Conservation (phyloP, 2,888 invertebrate species). For the Thysanoteuthis rhombus region DNA sequence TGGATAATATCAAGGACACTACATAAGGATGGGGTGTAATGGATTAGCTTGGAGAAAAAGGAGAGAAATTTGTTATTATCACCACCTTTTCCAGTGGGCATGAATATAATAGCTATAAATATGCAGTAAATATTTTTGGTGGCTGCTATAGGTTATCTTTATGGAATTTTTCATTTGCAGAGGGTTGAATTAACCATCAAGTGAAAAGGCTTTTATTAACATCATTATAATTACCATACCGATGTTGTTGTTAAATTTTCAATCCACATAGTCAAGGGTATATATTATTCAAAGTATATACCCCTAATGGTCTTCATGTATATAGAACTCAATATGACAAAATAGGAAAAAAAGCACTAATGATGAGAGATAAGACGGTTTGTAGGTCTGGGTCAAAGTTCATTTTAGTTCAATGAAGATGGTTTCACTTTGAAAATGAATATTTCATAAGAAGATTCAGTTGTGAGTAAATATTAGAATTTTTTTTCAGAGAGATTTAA, state of each 20-base stretch:
- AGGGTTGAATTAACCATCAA: background rate
- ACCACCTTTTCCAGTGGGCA: background rate
- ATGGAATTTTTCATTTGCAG: background rate
- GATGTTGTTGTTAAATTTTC: background rate
- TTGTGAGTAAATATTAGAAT: too few species aligned
- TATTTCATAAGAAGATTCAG: background rate
- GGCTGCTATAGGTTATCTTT: background rate
- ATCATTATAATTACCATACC: background rate
- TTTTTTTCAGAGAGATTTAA: too few species aligned
- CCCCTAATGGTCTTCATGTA: too few species aligned
- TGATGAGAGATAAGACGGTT: background rate
- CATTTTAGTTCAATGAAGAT: background rate
- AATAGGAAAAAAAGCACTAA: background rate
- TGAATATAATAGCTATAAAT: background rate
- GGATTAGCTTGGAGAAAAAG: background rate
- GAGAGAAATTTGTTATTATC: background rate
- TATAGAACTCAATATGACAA: too few species aligned
- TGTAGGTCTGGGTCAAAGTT: conserved; percentile 1
- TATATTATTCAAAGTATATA: too few species aligned
- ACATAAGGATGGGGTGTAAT: background rate
- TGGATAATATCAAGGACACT: background rate
- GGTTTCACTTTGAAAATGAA: background rate
- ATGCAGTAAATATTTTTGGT: background rate
- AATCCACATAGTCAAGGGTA: too few species aligned
- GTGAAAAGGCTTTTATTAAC: background rate